These are phyloP conservation scores for Kryptolebias marmoratus DNA, from an alignment of 2,113 vertebrate species.

Conservation along the genomic window DNA sequence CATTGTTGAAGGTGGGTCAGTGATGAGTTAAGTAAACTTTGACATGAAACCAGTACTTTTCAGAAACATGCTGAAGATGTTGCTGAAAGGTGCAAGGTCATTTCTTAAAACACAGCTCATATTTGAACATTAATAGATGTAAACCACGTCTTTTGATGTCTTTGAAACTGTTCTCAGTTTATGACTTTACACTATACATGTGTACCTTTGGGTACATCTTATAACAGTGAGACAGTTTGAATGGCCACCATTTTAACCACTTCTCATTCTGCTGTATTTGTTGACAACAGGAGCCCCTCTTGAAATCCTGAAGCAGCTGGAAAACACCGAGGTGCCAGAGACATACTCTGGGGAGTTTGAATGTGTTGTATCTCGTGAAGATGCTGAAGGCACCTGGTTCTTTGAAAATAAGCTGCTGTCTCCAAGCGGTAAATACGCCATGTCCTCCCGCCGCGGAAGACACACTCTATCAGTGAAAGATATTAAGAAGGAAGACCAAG, in stretches of 20 bases:
- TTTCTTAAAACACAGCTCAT: too few relatives aligned
- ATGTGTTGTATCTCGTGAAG: conserved; percentile 90
- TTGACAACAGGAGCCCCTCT: conserved; percentile 85
- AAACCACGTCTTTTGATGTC: too few relatives aligned
- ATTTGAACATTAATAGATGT: too few relatives aligned
- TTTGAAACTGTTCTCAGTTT: too few relatives aligned
- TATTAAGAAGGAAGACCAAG: conserved; percentile 95
- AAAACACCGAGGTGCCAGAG: conserved; percentile 92
- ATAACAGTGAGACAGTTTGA: too few relatives aligned
- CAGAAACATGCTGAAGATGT: too few relatives aligned
- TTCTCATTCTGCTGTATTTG: background rate
- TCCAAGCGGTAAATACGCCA: conserved; percentile 85
- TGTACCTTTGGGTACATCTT: too few relatives aligned
- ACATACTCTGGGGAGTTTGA: conserved; percentile 92
- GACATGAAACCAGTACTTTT: too few relatives aligned
- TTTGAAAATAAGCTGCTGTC: conserved; percentile 85
- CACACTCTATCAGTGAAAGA: conserved; percentile 92
- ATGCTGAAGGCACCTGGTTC: conserved; percentile 93
- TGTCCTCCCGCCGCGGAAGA: conserved; percentile 91
- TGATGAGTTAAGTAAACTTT: background rate
- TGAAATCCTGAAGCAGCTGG: conserved; percentile 90
- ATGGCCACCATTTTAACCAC: background rate
- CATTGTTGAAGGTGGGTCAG: conserved; percentile 89
- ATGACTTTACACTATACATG: too few relatives aligned
- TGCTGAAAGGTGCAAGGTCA: too few relatives aligned